Evolutionary conservation across 2,113 vertebrate species (phyloP), one percentile per base, ranked within the genome.

Genomic region (Callospermophilus lateralis): DNA sequence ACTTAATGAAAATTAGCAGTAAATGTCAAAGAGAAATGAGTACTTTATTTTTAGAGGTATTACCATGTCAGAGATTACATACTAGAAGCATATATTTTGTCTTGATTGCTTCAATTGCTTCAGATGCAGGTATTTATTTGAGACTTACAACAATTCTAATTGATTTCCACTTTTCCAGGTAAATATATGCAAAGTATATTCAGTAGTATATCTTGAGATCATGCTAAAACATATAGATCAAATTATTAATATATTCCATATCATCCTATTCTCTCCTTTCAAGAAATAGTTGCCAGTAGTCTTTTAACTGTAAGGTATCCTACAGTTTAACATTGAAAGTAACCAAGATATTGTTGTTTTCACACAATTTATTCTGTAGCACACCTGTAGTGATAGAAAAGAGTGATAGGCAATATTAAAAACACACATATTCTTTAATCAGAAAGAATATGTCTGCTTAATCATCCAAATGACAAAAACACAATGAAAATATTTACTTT

Each of bases 131-230:
- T 30, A 91, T 80, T 17, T 12, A 39, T 92, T 63, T 91, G 58
- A 86, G 39, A 93, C 17, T 28, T 95, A 37, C 63, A 90, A 89
- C 39, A 95, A 85, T 86, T 86, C 53, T 83, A 48, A 55, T 39
- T 48, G 42, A 91, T 86, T 89, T 96, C 24, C 2, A 45, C n/a
- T 90, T 63, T 55, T 84, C 10, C 26, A 89, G 26, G 84, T 92
- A 92, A 86, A 78, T 67, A 72, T 37, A 63, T 55, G 16, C 30
- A 86, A 83, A 83, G 65, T 17, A 89, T n/a, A 95, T 87, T 16
- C 17, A 45, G 63, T 61, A 70, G 68, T 7, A 58, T 22, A 76
- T 13, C 28, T 39, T 88, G 28, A 51, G 48, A 78, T 79, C 68
- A 79, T 42, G 6, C 26, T 83, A 68, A 84, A 93, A 63, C 10